Base-by-base conservation (phyloP, 2,888 invertebrate species). In the Nasonovia ribisnigri region DNA sequence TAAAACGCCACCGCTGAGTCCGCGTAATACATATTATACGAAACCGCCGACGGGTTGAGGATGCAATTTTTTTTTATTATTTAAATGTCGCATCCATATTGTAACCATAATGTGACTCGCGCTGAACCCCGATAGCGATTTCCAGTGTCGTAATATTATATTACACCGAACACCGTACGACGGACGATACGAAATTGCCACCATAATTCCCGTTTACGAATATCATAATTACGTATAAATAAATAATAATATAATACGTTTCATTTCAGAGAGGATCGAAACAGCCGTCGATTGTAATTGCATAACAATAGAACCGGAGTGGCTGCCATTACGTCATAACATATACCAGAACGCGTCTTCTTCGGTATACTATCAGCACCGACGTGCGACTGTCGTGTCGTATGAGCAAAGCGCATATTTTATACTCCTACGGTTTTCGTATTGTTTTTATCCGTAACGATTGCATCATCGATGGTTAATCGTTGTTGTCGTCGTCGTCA, bases 391-490 rank as follows among this genome's bases (percentile, higher is more conserved):
- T 36, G 36, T 77, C 77, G 77, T 36, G 77, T 77, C 2, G 77
- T 42, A 77, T 36, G 36, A 77, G 20, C 77, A 36, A 77, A 6
- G 77, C 77, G 36, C 42, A 77, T 77, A n/a, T n/a, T n/a, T n/a
- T n/a, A 36, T 48, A 77, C 90, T 29, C 91, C 86, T 67, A 92
- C 87, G 87, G 36, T 54, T 16, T 86, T 51, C 43, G 11, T 87
- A 87, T 87, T 87, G 87, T 87, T 92, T 87, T 87, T 87, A 67
- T 84, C n/a, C 84, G 8, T 77, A 36, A 77, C 90, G 67, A 90
- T 90, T 90, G 90, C 90, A 26, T 90, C 90, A 90, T 86, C n/a
- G 91, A 57, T 57, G 43, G 46, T 86, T 77, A 86, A 84, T 43
- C 5, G 42, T 91, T 11, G 48, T 48, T n/a, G 91, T 43, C 13